A percentile compares a stretch with the other conserved stretches of the same genome.
Conservation (phyloP, 2,113 vertebrate genomes). For the Chauna torquata region DNA sequence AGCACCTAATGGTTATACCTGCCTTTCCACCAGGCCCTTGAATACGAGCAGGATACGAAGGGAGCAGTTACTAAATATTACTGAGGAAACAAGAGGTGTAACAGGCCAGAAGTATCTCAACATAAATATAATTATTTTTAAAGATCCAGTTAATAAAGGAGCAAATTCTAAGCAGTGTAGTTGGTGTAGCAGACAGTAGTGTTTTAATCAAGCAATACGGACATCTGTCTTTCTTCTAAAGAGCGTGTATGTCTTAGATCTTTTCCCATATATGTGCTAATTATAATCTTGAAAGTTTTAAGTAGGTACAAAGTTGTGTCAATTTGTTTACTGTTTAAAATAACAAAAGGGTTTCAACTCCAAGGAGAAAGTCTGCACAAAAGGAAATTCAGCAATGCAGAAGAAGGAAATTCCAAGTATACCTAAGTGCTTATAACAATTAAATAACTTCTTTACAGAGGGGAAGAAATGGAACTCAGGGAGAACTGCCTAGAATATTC, state of each 20-base stretch:
- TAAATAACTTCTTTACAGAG: neutral
- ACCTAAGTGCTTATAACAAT: neutral
- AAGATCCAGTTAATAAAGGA: neutral
- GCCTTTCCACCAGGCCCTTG: conserved; percentile 1
- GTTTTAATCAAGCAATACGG: neutral
- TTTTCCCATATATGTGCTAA: neutral
- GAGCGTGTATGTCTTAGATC: neutral
- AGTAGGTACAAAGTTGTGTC: conserved; percentile 1
- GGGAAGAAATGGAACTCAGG: neutral
- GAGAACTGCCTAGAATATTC: neutral
- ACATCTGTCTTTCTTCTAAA: neutral
- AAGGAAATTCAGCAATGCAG: neutral
- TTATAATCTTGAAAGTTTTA: neutral
- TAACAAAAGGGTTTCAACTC: neutral
- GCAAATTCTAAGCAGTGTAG: neutral
- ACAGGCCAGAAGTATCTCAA: conserved; percentile 80
- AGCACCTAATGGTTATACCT: neutral
- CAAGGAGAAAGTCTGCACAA: neutral
- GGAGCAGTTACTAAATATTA: conserved; percentile 77
- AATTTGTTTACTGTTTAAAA: neutral
- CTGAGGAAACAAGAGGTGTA: conserved; percentile 70
- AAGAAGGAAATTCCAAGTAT: neutral
- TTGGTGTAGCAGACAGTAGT: neutral
- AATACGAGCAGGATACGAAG: neutral
- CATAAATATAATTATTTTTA: conserved; percentile 48